A percentile compares a stretch with the other conserved stretches of the same genome.
phyloP scores from a whole-genome alignment of 2,113 vertebrate species.

The Nothoprocta pentlandii region DNA sequence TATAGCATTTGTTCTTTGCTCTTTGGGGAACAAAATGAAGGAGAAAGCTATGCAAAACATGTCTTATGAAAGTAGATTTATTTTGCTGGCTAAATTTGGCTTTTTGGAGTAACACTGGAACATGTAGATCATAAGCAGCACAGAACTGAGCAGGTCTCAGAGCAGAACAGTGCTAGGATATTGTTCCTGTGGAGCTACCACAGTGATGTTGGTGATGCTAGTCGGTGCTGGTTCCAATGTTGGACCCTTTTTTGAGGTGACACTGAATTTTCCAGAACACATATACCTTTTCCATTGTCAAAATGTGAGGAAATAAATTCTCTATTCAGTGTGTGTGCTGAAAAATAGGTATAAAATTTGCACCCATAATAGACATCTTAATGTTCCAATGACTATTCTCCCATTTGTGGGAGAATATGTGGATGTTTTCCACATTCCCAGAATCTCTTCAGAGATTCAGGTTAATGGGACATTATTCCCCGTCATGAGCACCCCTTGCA shows the following conservation, averaged over 20 bases:
- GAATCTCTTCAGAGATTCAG: constrained; percentile 25
- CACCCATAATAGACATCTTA: neutral
- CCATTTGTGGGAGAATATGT: neutral
- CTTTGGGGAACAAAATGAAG: neutral
- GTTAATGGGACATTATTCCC: constrained; percentile 54
- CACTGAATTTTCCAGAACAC: neutral
- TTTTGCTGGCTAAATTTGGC: neutral
- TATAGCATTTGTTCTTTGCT: neutral
- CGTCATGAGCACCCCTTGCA: constrained; percentile 3
- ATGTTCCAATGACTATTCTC: constrained; percentile 8
- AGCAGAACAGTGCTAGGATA: neutral
- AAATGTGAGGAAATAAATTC: constrained; percentile 38
- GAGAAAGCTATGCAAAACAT: neutral
- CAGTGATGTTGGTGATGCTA: too few species aligned
- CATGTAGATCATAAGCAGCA: neutral
- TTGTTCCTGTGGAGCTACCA: neutral
- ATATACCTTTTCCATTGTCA: neutral
- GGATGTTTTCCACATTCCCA: constrained; percentile 23
- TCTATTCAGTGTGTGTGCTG: neutral
- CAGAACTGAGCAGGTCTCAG: neutral
- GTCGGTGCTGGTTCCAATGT: neutral
- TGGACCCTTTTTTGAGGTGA: neutral
- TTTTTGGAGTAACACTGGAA: neutral
- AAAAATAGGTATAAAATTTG: constrained; percentile 23
- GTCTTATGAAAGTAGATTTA: neutral